A percentile compares a stretch with the other conserved stretches of the same genome.
Evolutionary conservation across 30 jellyfish, hydroid and myxozoan genomes (phyloP).

Genomic region (Hydractinia symbiolongicarpus): DNA sequence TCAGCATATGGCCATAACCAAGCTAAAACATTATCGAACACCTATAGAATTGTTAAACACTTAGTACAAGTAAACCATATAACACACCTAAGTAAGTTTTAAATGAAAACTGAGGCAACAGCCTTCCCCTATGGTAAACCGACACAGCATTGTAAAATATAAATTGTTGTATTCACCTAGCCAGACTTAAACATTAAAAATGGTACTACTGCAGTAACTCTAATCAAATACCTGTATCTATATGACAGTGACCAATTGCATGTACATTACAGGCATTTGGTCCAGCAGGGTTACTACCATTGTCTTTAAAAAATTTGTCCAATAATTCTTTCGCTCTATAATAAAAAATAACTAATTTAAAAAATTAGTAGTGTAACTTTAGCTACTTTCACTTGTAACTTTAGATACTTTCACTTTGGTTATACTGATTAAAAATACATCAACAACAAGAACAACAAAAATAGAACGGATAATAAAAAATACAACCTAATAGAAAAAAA

Average conservation of each 20-base stretch:
- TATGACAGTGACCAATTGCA: constrained; percentile 95
- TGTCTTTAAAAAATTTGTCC: constrained; percentile 35
- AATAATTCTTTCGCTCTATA: constrained; percentile 45
- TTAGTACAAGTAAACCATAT: background rate
- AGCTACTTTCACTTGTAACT: background rate
- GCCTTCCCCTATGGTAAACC: too few relatives aligned
- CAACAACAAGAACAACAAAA: background rate
- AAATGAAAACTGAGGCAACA: too few relatives aligned
- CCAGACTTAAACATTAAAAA: too few relatives aligned
- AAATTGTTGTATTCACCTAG: too few relatives aligned
- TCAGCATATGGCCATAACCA: constrained; percentile 97
- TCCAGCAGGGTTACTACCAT: constrained; percentile 36
- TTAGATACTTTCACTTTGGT: background rate
- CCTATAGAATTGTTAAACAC: background rate
- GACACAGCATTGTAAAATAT: too few relatives aligned
- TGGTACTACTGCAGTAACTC: background rate
- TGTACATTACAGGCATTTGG: constrained; percentile 25
- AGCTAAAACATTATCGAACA: constrained; percentile 33
- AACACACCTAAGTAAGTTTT: too few relatives aligned
- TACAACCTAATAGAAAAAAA: too few relatives aligned
- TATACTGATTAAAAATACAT: background rate
- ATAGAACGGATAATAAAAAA: background rate
- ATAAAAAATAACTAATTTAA: background rate
- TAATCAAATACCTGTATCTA: constrained; percentile 65
- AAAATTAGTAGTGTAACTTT: background rate